phyloP scores from a whole-genome alignment of 2,797 vertebrate genomes.

The Anguilla megastoma region DNA sequence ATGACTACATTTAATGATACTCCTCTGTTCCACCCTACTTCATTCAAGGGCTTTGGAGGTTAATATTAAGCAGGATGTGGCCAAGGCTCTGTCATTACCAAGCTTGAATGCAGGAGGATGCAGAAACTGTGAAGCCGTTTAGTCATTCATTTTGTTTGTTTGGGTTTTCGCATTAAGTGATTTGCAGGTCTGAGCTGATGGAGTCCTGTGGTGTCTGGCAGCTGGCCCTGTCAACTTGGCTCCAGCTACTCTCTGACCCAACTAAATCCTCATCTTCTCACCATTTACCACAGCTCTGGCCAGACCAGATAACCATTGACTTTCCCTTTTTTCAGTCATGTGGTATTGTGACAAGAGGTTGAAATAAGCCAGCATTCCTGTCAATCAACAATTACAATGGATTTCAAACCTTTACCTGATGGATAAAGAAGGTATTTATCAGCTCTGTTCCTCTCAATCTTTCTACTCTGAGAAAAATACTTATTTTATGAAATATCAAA shows the following conservation, averaged over 20 bases:
- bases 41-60: constrained; percentile 9
- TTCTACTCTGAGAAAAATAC: not conserved
- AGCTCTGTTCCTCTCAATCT: not conserved
- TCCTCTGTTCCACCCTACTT: not conserved
- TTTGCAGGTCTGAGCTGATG: constrained; percentile 24
- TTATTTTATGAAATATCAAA: constrained; percentile 7
- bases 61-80: constrained; percentile 23
- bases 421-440: not conserved
- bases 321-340: constrained; percentile 15
- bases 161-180: not conserved
- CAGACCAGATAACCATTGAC: not conserved
- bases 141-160: not conserved
- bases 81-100: constrained; percentile 16
- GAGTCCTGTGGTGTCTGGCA: constrained; percentile 26
- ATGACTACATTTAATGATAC: constrained; percentile 16
- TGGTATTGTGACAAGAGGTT: not conserved
- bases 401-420: constrained; percentile 12
- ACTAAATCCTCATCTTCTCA: constrained; percentile 27
- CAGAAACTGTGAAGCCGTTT: constrained; percentile 9
- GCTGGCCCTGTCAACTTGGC: not conserved
- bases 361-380: not conserved
- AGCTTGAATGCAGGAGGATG: constrained; percentile 17
- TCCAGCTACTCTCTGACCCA: constrained; percentile 22
- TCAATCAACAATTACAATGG: constrained; percentile 14
- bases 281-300: constrained; percentile 7